These are phyloP conservation scores for Thaumetopoea pityocampa DNA, from an alignment of 1,140 invertebrate species.

Conservation along the genomic window DNA sequence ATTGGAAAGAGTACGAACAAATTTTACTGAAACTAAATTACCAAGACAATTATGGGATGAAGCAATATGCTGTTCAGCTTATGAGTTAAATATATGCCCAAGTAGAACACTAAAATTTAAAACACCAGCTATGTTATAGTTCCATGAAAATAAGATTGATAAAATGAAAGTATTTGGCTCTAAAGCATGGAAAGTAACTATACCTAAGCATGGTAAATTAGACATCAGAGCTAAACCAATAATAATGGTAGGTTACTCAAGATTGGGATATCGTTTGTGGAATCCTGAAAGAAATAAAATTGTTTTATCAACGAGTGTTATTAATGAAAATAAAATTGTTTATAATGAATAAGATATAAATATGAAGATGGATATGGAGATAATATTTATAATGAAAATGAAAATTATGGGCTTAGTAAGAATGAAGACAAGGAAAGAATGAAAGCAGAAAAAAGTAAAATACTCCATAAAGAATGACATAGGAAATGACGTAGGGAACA, in stretches of 20 bases:
- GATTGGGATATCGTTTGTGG: conserved; percentile 23
- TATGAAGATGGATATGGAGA: neutral
- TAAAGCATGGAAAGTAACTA: conserved; percentile 9
- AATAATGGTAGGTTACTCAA: conserved; percentile 26
- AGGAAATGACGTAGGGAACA: too few relatives aligned
- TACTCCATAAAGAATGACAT: too few relatives aligned
- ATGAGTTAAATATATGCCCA: conserved; percentile 21
- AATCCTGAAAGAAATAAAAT: conserved; percentile 18
- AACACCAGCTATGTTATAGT: conserved; percentile 8
- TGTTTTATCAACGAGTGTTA: conserved; percentile 20
- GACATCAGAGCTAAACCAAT: conserved; percentile 13
- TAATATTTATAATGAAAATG: conserved; percentile 4
- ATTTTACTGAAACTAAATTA: conserved; percentile 16
- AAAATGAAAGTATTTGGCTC: conserved; percentile 23
- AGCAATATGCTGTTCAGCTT: conserved; percentile 21
- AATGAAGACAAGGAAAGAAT: conserved; percentile 4
- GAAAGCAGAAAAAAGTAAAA: too few relatives aligned
- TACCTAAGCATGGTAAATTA: conserved; percentile 18
- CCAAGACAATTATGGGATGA: conserved; percentile 25
- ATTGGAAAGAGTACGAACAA: conserved; percentile 18
- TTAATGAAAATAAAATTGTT: too few relatives aligned
- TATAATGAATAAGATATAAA: conserved; percentile 4
- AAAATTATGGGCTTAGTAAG: neutral
- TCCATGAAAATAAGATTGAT: conserved; percentile 6
- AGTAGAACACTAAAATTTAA: conserved; percentile 7